Conservation (phyloP, 2,113 vertebrate genomes). For the Eclectus roratus region DNA sequence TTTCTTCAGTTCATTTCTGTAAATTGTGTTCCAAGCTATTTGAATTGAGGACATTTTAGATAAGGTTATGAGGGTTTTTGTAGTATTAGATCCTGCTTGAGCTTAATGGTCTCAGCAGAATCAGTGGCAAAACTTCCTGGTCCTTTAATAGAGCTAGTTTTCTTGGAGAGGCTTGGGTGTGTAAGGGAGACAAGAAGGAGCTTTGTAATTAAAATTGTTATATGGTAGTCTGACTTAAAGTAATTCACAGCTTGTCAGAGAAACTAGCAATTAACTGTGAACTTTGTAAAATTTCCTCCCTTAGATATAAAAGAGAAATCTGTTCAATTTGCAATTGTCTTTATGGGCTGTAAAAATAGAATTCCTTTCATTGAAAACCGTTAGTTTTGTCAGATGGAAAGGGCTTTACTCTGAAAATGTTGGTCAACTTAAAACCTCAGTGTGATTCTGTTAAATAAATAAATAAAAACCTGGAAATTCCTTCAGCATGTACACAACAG, state of each 20-base stretch:
- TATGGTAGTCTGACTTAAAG: neutral
- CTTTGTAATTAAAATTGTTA: neutral
- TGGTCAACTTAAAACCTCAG: neutral
- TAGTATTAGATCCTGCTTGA: neutral
- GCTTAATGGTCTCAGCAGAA: neutral
- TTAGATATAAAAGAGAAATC: neutral
- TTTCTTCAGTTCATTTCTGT: neutral
- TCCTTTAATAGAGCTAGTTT: neutral
- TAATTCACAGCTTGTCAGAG: neutral
- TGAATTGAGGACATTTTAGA: neutral
- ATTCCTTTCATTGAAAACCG: neutral
- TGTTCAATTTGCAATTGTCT: conserved; percentile 1
- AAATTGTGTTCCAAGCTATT: neutral
- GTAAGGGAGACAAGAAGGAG: neutral
- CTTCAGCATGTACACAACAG: neutral
- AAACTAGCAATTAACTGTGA: conserved; percentile 26
- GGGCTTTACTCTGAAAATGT: neutral
- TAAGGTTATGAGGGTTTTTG: neutral
- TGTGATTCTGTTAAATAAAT: neutral
- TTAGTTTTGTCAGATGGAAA: neutral
- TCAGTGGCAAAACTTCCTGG: neutral
- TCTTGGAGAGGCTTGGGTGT: neutral
- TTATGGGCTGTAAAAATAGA: neutral
- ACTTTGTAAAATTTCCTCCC: neutral
- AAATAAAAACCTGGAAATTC: neutral